phyloP scores from a whole-genome alignment of 2,113 vertebrate species.

The Tympanuchus pallidicinctus region DNA sequence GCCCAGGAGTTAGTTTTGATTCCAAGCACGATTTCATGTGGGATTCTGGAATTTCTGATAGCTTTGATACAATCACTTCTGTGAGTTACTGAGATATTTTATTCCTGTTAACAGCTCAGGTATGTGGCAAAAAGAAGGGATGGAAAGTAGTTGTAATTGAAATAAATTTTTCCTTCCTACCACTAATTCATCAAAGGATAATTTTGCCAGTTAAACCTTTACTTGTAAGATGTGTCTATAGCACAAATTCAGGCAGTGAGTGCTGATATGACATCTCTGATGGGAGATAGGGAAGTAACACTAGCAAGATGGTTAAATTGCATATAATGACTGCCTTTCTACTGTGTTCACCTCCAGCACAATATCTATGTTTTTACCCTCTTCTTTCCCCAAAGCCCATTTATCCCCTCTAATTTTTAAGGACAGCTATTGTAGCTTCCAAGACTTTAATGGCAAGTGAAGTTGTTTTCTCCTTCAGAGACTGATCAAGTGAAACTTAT shows the following conservation, averaged over 20 bases:
- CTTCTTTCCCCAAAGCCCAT: not conserved
- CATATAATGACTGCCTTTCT: not conserved
- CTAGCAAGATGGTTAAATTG: not conserved
- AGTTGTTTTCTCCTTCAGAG: constrained; percentile 27
- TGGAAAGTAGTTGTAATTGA: not conserved
- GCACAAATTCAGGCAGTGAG: not conserved
- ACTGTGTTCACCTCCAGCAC: not conserved
- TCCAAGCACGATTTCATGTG: not conserved
- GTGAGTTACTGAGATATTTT: not conserved
- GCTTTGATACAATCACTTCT: not conserved
- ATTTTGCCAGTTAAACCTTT: not conserved
- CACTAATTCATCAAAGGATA: not conserved
- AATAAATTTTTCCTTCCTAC: not conserved
- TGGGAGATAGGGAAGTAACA: not conserved
- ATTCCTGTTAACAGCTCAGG: not conserved
- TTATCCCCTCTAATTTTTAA: not conserved
- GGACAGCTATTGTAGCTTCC: not conserved
- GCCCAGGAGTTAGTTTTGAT: not conserved
- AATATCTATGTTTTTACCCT: not conserved
- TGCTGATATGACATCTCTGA: not conserved
- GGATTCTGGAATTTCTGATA: constrained; percentile 18
- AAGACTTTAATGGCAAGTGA: not conserved
- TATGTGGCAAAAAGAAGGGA: not conserved
- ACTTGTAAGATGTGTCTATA: not conserved
- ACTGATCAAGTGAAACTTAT: not conserved